A percentile compares a stretch with the other conserved stretches of the same genome.
Evolutionary conservation across 2,797 vertebrate species (phyloP).

Genomic region (Pitangus sulphuratus): DNA sequence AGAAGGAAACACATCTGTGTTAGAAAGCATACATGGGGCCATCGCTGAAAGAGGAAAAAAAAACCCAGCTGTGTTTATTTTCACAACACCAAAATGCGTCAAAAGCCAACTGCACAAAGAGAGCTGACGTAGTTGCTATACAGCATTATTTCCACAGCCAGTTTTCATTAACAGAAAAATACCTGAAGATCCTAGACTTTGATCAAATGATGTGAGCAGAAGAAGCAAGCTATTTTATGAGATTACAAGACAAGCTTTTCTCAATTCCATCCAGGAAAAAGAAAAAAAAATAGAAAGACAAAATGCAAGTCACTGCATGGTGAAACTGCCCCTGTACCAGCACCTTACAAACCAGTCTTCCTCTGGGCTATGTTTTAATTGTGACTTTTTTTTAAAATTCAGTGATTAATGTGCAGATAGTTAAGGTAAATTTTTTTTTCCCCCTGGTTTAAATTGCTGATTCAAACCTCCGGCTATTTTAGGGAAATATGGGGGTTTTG

Average conservation of each 20-base stretch:
- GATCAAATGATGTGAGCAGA: neutral
- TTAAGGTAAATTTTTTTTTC: neutral
- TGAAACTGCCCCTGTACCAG: neutral
- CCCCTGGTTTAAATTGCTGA: neutral
- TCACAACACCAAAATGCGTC: neutral
- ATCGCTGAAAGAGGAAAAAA: neutral
- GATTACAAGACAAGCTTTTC: neutral
- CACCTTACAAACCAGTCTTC: neutral
- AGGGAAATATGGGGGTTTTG: neutral
- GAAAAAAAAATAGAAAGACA: neutral
- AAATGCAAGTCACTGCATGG: neutral
- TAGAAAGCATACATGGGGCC: neutral
- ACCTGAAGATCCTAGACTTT: neutral
- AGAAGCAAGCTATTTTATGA: neutral
- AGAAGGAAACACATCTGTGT: neutral
- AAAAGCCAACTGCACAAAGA: neutral
- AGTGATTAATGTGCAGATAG: neutral
- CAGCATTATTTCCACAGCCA: neutral
- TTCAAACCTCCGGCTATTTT: neutral
- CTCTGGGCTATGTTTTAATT: neutral
- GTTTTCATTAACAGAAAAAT: slow-evolving; percentile 28
- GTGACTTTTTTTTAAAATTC: neutral
- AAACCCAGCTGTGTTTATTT: neutral
- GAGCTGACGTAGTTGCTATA: neutral
- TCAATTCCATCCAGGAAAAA: neutral